phyloP scores from a whole-genome alignment of 1,140 invertebrate species.

The Agrilus planipennis region DNA sequence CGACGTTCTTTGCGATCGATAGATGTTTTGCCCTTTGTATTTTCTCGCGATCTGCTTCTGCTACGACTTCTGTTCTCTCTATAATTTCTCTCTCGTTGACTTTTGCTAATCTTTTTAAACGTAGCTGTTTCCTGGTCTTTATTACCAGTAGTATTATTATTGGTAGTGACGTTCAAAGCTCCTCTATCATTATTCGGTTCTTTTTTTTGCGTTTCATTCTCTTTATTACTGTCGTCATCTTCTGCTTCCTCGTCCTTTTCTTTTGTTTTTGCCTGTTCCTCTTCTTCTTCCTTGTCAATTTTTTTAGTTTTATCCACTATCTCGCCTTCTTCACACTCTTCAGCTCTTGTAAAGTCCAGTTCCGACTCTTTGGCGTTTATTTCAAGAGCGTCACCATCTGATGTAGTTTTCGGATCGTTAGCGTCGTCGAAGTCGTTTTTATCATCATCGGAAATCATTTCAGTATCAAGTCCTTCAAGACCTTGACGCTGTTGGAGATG shows the following conservation, averaged over 20 bases:
- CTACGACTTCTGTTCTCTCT: slow-evolving; percentile 35
- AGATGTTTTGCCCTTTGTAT: slow-evolving; percentile 16
- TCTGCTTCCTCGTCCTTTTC: slow-evolving; percentile 19
- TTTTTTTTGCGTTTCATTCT: slow-evolving; percentile 28
- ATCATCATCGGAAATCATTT: slow-evolving; percentile 57
- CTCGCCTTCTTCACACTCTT: slow-evolving; percentile 40
- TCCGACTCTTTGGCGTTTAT: slow-evolving; percentile 33
- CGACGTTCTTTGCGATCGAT: slow-evolving; percentile 46
- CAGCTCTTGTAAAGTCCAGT: slow-evolving; percentile 28
- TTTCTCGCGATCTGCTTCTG: slow-evolving; percentile 14
- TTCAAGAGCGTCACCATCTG: slow-evolving; percentile 31
- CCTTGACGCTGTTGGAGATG: slow-evolving; percentile 27
- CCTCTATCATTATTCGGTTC: no score
- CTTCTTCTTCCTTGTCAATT: slow-evolving; percentile 33
- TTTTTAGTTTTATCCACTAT: slow-evolving; percentile 45
- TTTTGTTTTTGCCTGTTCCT: slow-evolving; percentile 30
- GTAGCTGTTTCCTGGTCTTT: no score
- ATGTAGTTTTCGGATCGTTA: slow-evolving; percentile 35
- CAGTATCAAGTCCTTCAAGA: slow-evolving; percentile 51
- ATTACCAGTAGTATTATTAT: slow-evolving; percentile 27
- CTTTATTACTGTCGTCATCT: slow-evolving; percentile 26
- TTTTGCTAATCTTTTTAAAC: slow-evolving; percentile 74
- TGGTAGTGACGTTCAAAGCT: no score
- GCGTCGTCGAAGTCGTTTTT: slow-evolving; percentile 44
- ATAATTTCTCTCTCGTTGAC: slow-evolving; percentile 69